These are phyloP conservation scores for Zoanthus gigantus DNA, from an alignment of 92 coral and sea anemone genomes.

Conservation along the genomic window DNA sequence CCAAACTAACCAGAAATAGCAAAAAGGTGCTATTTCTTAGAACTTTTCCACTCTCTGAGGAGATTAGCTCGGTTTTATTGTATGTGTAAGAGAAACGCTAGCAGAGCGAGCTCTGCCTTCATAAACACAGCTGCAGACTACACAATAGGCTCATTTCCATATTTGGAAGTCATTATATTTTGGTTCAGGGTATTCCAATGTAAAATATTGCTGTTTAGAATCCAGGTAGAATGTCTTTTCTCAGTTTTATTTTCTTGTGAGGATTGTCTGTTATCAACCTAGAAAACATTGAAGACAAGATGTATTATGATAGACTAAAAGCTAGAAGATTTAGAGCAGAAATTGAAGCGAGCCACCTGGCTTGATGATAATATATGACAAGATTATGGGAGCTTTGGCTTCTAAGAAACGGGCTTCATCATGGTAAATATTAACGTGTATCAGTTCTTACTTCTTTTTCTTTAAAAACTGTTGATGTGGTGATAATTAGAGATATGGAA, in stretches of 20 bases:
- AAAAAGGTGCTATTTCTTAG: background rate
- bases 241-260: constrained; percentile 31
- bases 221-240: constrained; percentile 54
- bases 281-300: constrained; percentile 48
- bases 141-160: constrained; percentile 90
- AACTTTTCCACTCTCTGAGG: background rate
- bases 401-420: constrained; percentile 75
- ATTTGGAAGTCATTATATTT: constrained; percentile 71
- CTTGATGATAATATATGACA: constrained; percentile 67
- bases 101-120: constrained; percentile 25
- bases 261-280: constrained; percentile 9
- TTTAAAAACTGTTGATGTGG: background rate
- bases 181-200: constrained; percentile 48
- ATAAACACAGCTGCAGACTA: constrained; percentile 84
- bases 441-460: background rate
- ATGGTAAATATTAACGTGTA: constrained; percentile 55
- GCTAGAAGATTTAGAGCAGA: constrained; percentile 43
- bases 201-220: constrained; percentile 65
- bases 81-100: background rate
- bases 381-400: constrained; percentile 75
- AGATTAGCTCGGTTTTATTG: constrained; percentile 29
- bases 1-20: background rate
- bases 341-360: constrained; percentile 62
- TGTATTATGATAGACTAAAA: constrained; percentile 57
- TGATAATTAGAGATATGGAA: background rate